These are phyloP conservation scores for Colinus virginianus DNA, from an alignment of 2,113 vertebrate species.

Conservation along the genomic window DNA sequence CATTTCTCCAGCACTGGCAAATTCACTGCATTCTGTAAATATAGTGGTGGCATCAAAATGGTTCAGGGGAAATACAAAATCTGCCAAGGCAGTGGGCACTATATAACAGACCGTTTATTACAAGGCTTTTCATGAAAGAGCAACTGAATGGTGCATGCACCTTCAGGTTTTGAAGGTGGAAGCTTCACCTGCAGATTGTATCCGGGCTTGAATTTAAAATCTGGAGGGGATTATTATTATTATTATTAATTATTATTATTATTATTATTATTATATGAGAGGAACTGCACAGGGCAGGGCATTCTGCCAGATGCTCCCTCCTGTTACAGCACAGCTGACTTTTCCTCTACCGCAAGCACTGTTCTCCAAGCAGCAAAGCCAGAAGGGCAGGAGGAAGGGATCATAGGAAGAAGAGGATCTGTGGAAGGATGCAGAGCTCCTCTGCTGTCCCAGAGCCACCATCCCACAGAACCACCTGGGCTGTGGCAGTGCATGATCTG, in stretches of 20 bases:
- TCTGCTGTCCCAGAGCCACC: background rate
- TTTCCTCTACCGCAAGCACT: background rate
- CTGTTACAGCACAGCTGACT: background rate
- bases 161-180: background rate
- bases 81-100: background rate
- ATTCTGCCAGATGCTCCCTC: background rate
- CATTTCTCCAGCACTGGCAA: background rate
- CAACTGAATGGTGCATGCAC: background rate
- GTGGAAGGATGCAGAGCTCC: background rate
- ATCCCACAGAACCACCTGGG: background rate
- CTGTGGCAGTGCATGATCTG: background rate
- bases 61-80: background rate
- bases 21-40: background rate
- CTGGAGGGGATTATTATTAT: background rate
- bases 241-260: background rate
- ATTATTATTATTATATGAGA: background rate
- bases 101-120: background rate
- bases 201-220: background rate
- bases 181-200: background rate
- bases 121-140: background rate
- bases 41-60: background rate
- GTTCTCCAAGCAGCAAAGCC: rapidly evolving
- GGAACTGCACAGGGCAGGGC: background rate
- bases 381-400: background rate
- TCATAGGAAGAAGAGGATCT: background rate